phyloP scores from a whole-genome alignment of 2,797 vertebrate genomes.

The Cyclura pinguis region DNA sequence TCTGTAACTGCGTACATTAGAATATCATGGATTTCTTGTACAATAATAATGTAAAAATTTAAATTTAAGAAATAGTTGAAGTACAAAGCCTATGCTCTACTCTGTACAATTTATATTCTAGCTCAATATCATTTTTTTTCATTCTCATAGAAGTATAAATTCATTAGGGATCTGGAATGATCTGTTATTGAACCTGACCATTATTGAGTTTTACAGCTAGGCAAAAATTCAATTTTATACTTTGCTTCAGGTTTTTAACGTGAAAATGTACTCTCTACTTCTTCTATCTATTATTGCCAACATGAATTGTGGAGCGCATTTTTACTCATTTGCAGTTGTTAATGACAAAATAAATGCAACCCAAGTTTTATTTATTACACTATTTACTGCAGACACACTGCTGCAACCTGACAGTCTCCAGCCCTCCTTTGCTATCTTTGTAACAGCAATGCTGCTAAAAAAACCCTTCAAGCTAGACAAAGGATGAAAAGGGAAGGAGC shows the following conservation, averaged over 20 bases:
- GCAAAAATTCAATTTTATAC: constrained; percentile 53
- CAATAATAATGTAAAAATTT: constrained; percentile 27
- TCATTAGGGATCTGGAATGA: constrained; percentile 53
- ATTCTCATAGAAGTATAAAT: constrained; percentile 61
- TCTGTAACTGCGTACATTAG: background rate
- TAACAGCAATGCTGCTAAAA: no score
- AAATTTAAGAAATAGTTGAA: constrained; percentile 27
- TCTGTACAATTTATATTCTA: constrained; percentile 53
- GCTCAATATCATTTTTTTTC: constrained; percentile 64
- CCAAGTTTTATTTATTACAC: no score
- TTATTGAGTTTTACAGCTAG: constrained; percentile 66
- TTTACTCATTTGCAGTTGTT: background rate
- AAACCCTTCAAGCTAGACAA: no score
- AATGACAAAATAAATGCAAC: background rate
- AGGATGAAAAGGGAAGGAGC: no score
- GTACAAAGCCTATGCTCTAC: constrained; percentile 57
- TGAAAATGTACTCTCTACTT: background rate
- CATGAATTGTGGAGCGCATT: background rate
- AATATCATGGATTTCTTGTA: background rate
- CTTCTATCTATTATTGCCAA: background rate
- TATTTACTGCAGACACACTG: no score
- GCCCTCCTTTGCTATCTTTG: no score
- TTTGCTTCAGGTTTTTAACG: constrained; percentile 24
- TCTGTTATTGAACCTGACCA: constrained; percentile 64
- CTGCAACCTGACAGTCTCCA: no score